phyloP scores from a whole-genome alignment of 2,113 vertebrate genomes.

The Bufo bufo region DNA sequence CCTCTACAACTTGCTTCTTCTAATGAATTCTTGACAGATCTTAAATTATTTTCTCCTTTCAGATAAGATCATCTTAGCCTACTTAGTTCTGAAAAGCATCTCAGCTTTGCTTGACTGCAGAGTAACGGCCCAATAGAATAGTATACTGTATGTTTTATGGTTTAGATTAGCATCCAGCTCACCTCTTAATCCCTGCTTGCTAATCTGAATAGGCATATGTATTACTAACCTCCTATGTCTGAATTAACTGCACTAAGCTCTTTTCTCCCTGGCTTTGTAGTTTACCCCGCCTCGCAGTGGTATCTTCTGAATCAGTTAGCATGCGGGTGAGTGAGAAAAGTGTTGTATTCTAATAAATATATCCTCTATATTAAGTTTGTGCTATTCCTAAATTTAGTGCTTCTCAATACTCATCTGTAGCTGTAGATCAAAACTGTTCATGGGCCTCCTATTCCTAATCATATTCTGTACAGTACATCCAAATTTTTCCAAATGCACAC shows the following conservation, averaged over 20 bases:
- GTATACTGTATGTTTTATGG: background rate
- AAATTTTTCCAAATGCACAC: too few relatives aligned
- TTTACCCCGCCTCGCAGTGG: conserved; percentile 77
- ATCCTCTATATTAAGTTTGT: background rate
- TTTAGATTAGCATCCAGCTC: background rate
- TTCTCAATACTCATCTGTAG: too few relatives aligned
- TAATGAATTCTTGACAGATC: too few relatives aligned
- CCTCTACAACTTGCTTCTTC: too few relatives aligned
- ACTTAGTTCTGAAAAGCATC: too few relatives aligned
- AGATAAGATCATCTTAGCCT: too few relatives aligned
- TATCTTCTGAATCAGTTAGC: conserved; percentile 81
- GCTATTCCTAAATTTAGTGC: too few relatives aligned
- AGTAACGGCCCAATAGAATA: background rate
- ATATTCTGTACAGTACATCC: too few relatives aligned
- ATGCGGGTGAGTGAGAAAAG: conserved; percentile 77
- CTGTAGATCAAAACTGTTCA: too few relatives aligned
- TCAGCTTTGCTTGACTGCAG: background rate
- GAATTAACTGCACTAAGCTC: conserved; percentile 71
- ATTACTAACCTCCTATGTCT: conserved; percentile 26
- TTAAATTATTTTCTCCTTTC: too few relatives aligned
- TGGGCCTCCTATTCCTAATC: too few relatives aligned
- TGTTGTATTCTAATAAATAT: background rate
- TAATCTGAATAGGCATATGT: background rate
- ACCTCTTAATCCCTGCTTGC: background rate
- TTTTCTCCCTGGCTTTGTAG: conserved; percentile 82